Evolutionary conservation across 2,797 vertebrate species (phyloP), one percentile per base, ranked within the genome.

Genomic region (Sebastiscus albofasciatus): DNA sequence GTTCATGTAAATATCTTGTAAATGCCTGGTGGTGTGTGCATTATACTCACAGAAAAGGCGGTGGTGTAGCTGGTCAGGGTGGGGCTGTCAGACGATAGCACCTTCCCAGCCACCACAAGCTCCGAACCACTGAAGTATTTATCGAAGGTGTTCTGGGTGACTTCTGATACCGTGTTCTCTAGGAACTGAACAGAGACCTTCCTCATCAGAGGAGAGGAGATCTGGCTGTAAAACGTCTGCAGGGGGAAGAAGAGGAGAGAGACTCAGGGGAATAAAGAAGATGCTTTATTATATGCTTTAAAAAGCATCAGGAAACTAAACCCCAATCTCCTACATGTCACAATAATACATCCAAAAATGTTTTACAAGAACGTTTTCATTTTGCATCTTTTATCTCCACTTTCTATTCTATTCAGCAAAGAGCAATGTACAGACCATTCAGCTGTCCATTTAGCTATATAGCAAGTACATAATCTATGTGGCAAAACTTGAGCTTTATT

Each of bases 51-150:
- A 56, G 96, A 95, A 1, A 96, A 96, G 0, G 98, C 98, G 0
- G 96, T 97, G 92, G 96, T 96, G 1, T 97, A 67, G 82, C 97
- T 95, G 79, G 96, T 95, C 58, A 99, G 80, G 0, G 89, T 94
- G 70, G 93, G 87, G 84, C 93, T 67, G 1, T 95, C 96, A 0
- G 94, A 91, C 0, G 94, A 90, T 75, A 96, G 93, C 0, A 98
- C 93, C 91, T 97, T 99, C 58, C 98, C 99, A 0, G 98, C 97
- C 75, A 99, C 97, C 39, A 99, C 95, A 68, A 99, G 95, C 94
- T 99, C 99, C 0, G 98, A 98, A 56, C 98, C 99, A 6, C 94
- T 92, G 79, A 99, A 99, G 90, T 96, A 99, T 84, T 98, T 99
- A 77, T 98, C 97, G 31, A 99, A 99, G 36, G 80, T 94, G 94